Conservation (phyloP, 2,113 vertebrate genomes). For the Cathartes aura region DNA sequence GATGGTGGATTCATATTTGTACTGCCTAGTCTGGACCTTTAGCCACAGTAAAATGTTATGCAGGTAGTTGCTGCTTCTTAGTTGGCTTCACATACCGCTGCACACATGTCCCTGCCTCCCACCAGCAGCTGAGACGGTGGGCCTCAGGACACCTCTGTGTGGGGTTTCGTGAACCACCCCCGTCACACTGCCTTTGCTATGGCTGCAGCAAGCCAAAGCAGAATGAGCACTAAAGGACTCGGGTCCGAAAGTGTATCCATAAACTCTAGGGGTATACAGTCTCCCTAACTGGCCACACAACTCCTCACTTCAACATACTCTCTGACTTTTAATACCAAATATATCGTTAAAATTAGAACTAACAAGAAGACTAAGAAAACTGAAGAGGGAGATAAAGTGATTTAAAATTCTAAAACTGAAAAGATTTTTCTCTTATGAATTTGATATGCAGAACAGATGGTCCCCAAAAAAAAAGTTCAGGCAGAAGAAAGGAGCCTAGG, state of each 20-base stretch:
- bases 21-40: neutral
- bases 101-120: neutral
- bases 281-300: neutral
- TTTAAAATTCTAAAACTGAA: slow-evolving; percentile 31
- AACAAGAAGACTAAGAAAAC: neutral
- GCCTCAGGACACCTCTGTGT: neutral
- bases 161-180: neutral
- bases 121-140: accelerated
- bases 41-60: accelerated
- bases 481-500: slow-evolving; percentile 29
- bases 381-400: neutral
- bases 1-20: neutral
- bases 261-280: neutral
- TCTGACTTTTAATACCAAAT: neutral
- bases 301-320: neutral
- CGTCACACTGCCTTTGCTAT: neutral
- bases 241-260: neutral
- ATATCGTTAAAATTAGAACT: neutral
- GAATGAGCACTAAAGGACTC: neutral
- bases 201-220: neutral
- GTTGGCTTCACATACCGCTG: neutral
- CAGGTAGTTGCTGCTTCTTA: neutral
- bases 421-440: slow-evolving; percentile 39
- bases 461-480: neutral
- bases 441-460: slow-evolving; percentile 65